Conservation (phyloP, 1,140 invertebrate species). For the Neuroterus valhalla region DNA sequence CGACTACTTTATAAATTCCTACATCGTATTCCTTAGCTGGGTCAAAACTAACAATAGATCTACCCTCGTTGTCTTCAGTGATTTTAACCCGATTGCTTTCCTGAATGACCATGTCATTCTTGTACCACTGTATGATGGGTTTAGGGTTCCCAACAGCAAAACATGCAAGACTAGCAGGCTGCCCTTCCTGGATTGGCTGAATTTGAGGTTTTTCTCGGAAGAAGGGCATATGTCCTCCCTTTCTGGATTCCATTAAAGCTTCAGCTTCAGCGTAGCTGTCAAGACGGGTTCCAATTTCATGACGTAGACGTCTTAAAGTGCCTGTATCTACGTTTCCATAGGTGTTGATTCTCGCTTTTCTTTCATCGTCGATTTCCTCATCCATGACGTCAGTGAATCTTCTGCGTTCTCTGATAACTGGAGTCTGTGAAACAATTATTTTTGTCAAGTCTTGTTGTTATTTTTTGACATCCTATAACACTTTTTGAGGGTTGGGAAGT, state of each 20-base stretch:
- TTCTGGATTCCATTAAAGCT: constrained; percentile 86
- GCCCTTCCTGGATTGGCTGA: constrained; percentile 86
- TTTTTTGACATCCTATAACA: too few species aligned
- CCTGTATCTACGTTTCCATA: constrained; percentile 82
- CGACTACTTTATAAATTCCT: constrained; percentile 97
- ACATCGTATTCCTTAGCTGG: constrained; percentile 87
- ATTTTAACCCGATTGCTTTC: constrained; percentile 88
- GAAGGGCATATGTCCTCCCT: constrained; percentile 86
- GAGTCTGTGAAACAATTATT: constrained; percentile 77
- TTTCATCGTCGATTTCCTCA: constrained; percentile 95
- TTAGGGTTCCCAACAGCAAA: constrained; percentile 92
- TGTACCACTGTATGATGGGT: constrained; percentile 96
- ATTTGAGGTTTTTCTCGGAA: constrained; percentile 88
- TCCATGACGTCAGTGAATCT: constrained; percentile 97
- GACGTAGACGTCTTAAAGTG: constrained; percentile 83
- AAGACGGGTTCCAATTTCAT: constrained; percentile 86
- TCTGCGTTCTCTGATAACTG: constrained; percentile 90
- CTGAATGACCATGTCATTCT: constrained; percentile 90
- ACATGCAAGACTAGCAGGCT: constrained; percentile 86
- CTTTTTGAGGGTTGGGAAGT: too few species aligned
- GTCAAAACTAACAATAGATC: constrained; percentile 85
- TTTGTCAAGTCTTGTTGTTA: too few species aligned
- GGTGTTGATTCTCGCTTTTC: constrained; percentile 85
- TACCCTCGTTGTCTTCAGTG: constrained; percentile 83
- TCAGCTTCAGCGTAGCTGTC: constrained; percentile 90